Evolutionary conservation across 2,888 invertebrate species (phyloP).

Genomic region (Agrotis puta): DNA sequence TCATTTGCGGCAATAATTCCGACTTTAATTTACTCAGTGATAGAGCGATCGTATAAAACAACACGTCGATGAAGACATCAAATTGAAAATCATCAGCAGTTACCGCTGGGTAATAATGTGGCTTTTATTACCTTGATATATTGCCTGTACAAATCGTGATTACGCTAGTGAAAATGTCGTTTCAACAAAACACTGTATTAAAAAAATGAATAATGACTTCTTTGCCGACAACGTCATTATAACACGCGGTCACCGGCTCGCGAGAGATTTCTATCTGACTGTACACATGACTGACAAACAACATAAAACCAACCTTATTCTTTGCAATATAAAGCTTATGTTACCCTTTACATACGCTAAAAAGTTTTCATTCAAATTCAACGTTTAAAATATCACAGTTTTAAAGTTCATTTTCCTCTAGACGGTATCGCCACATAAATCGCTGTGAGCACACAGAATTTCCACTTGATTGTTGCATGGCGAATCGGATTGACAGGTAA

Average conservation of each 20-base stretch:
- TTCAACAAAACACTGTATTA: constrained; percentile 90
- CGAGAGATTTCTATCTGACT: constrained; percentile 86
- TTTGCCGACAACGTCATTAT: constrained; percentile 89
- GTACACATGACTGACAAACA: constrained; percentile 58
- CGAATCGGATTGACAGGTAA: constrained; percentile 89
- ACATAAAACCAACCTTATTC: constrained; percentile 70
- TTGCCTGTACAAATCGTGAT: constrained; percentile 88
- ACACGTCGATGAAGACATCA: constrained; percentile 83
- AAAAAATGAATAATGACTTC: constrained; percentile 91
- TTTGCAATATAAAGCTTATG: constrained; percentile 52
- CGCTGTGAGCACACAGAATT: constrained; percentile 76
- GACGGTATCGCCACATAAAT: constrained; percentile 62
- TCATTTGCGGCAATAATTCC: constrained; percentile 69
- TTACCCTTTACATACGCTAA: constrained; percentile 34
- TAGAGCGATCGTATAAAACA: constrained; percentile 72
- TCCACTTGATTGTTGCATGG: constrained; percentile 85
- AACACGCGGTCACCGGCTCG: constrained; percentile 83
- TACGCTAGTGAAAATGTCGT: constrained; percentile 90
- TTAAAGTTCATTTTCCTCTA: constrained; percentile 73
- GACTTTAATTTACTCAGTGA: constrained; percentile 69
- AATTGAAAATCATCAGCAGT: constrained; percentile 88
- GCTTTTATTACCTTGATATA: constrained; percentile 88
- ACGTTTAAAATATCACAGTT: constrained; percentile 66
- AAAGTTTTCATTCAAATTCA: constrained; percentile 70
- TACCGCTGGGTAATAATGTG: constrained; percentile 80